A percentile compares a stretch with the other conserved stretches of the same genome.
Evolutionary conservation across 2,888 invertebrate genomes (phyloP).

Genomic region (Caenorhabditis sinica): DNA sequence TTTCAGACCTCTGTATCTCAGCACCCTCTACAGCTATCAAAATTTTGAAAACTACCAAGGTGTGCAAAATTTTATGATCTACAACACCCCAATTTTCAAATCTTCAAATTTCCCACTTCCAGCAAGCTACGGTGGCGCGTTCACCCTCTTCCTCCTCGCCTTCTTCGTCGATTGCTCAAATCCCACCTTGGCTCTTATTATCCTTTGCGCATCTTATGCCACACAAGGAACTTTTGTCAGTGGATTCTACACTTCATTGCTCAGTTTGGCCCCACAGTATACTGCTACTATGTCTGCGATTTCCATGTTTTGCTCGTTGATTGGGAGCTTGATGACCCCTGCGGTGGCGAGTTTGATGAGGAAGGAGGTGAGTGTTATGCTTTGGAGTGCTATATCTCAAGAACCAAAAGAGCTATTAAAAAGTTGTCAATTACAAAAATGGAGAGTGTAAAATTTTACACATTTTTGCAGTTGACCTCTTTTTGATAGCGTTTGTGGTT

Average conservation of each 20-base stretch:
- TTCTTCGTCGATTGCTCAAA: slow-evolving; percentile 75
- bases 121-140: slow-evolving; percentile 68
- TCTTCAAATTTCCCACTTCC: slow-evolving; percentile 3
- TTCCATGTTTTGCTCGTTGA: slow-evolving; percentile 72
- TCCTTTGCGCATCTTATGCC: slow-evolving; percentile 70
- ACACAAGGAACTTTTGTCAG: slow-evolving; percentile 68
- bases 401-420: not conserved
- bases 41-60: not conserved
- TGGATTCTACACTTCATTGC: slow-evolving; percentile 75
- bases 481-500: not conserved
- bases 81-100: no score
- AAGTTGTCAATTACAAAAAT: not conserved
- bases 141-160: slow-evolving; percentile 70
- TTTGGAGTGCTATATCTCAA: not conserved
- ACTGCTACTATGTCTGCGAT: slow-evolving; percentile 76
- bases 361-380: slow-evolving; percentile 46
- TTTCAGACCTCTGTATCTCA: not conserved
- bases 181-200: slow-evolving; percentile 66
- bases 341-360: slow-evolving; percentile 66
- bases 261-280: slow-evolving; percentile 76
- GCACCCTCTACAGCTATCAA: not conserved
- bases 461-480: not conserved
- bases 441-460: not conserved
- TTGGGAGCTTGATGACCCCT: slow-evolving; percentile 72
- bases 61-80: not conserved